These are phyloP conservation scores for Melikaiella ostensackeni DNA, from an alignment of 2,888 invertebrate species.

Conservation along the genomic window DNA sequence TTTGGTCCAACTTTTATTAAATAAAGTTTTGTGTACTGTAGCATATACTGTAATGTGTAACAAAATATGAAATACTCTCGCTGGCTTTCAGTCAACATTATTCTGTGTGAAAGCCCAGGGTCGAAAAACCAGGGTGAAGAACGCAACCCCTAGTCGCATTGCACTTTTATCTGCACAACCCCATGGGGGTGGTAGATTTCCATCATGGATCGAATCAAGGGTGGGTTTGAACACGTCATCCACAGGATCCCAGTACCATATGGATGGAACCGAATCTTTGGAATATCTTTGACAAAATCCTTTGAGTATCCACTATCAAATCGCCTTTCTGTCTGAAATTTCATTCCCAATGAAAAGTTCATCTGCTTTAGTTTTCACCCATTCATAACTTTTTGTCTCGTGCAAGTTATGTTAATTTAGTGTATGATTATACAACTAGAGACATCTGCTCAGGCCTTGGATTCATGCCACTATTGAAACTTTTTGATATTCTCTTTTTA, in stretches of 20 bases:
- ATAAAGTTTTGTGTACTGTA: neutral
- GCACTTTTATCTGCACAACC: constrained; percentile 57
- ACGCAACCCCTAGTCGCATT: constrained; percentile 48
- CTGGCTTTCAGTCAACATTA: neutral
- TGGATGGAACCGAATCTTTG: constrained; percentile 55
- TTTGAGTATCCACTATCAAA: neutral
- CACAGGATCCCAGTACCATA: constrained; percentile 51
- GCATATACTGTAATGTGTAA: too few species aligned
- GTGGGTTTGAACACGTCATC: constrained; percentile 63
- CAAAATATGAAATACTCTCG: neutral
- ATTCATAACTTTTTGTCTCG: neutral
- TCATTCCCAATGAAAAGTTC: neutral
- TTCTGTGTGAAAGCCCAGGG: constrained; percentile 19
- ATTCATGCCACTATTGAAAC: too few species aligned
- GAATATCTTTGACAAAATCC: constrained; percentile 42
- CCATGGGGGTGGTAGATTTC: constrained; percentile 58
- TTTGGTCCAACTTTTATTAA: neutral
- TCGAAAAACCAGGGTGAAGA: constrained; percentile 15
- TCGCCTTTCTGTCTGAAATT: neutral
- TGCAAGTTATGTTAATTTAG: too few species aligned
- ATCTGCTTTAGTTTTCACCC: neutral
- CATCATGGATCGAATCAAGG: constrained; percentile 57
- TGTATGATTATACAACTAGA: too few species aligned
- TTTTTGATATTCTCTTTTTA: too few species aligned
- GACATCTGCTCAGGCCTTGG: too few species aligned